Conservation (phyloP, 2,888 invertebrate genomes). For the Epicampocera succincta region DNA sequence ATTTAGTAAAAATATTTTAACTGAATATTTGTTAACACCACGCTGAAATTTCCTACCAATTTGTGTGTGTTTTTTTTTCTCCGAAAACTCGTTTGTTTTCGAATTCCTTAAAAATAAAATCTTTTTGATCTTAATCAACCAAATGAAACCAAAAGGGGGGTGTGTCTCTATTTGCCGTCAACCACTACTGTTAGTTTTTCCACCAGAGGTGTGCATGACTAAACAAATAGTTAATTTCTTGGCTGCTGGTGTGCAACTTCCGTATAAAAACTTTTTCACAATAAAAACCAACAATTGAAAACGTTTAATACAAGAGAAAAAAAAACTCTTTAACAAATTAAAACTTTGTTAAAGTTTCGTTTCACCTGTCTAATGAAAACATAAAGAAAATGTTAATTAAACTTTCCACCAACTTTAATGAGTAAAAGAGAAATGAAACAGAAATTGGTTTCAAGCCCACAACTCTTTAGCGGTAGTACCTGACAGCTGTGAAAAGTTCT, state of each 20-base stretch:
- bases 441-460: background rate
- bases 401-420: slow-evolving; percentile 3
- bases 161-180: slow-evolving; percentile 45
- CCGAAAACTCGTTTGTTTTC: slow-evolving; percentile 18
- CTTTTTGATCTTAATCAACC: slow-evolving; percentile 53
- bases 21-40: background rate
- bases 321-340: background rate
- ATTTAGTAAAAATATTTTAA: slow-evolving; percentile 4
- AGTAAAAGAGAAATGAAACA: background rate
- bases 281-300: slow-evolving; percentile 9
- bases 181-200: slow-evolving; percentile 36
- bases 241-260: slow-evolving; percentile 10
- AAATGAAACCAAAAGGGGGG: slow-evolving; percentile 34
- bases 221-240: slow-evolving; percentile 17
- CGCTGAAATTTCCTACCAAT: background rate
- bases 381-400: slow-evolving; percentile 6
- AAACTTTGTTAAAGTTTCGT: slow-evolving; percentile 7
- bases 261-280: slow-evolving; percentile 23
- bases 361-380: background rate
- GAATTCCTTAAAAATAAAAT: slow-evolving; percentile 27
- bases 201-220: slow-evolving; percentile 46
- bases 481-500: slow-evolving; percentile 11
- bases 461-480: background rate
- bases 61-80: slow-evolving; percentile 2
- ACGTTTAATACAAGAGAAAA: background rate